These are phyloP conservation scores for Jaculus jaculus DNA, from an alignment of 2,113 vertebrate genomes.

Conservation along the genomic window DNA sequence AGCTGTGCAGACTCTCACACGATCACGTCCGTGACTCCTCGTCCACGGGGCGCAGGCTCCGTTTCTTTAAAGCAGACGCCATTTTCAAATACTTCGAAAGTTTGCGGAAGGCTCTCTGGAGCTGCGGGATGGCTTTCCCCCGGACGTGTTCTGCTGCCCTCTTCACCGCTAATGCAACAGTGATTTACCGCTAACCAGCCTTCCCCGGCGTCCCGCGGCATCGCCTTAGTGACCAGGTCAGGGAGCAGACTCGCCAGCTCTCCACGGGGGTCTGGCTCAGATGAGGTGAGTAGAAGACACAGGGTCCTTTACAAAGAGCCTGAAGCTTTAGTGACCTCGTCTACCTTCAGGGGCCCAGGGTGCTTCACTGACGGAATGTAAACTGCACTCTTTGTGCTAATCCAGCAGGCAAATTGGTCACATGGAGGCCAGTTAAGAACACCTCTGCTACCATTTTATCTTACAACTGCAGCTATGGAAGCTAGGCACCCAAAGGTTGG, in stretches of 20 bases:
- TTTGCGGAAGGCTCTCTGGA: background rate
- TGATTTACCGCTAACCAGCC: background rate
- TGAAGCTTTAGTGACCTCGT: background rate
- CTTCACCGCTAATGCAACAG: background rate
- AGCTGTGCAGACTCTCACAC: background rate
- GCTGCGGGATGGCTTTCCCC: background rate
- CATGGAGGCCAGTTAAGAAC: background rate
- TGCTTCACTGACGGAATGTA: background rate
- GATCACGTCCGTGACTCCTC: background rate
- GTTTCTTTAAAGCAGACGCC: slow-evolving; percentile 1
- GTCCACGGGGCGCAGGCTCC: background rate
- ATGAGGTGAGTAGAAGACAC: background rate
- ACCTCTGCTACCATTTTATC: background rate
- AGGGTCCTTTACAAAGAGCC: background rate
- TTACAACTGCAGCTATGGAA: background rate
- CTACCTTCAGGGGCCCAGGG: background rate
- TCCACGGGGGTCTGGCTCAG: background rate
- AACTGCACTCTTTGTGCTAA: background rate
- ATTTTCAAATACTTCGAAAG: background rate
- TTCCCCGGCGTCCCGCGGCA: background rate
- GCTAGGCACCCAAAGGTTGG: background rate
- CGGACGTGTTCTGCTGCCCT: background rate
- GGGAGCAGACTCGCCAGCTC: background rate
- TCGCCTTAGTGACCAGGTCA: background rate
- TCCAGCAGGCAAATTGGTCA: background rate